Base-by-base conservation (phyloP, 2,113 vertebrate genomes). In the Amblyornis subalaris region DNA sequence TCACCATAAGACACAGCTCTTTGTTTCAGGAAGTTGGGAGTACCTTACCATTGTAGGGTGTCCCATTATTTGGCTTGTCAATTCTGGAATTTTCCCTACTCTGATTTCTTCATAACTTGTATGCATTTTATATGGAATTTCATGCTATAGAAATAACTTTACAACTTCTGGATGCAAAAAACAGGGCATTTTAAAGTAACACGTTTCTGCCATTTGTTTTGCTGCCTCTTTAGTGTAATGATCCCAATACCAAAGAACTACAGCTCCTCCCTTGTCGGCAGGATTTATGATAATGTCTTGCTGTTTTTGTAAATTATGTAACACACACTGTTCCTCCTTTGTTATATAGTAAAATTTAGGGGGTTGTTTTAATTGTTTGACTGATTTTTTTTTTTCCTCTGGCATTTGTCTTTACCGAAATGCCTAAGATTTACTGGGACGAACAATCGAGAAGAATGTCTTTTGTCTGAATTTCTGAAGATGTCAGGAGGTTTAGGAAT, bases 241-340 rank as follows among this genome's bases (percentile, higher is more conserved):
- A 96, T 95, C 62, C 51, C 80, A 92, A 7, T 95, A 94, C 89
- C 65, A 89, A 83, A 95, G 91, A 95, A 91, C 83, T 97, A 65
- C 90, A 94, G 78, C 85, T 97, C 83, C 95, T 95, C 77, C 89
- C 96, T 96, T 97, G 94, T 96, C 61, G 86, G 60, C 47, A 90
- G 94, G 93, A 98, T 97, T 98, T 97, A 97, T 96, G 90, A 80
- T 72, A 94, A 93, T 93, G 88, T 94, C 96, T 97, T 97, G 91
- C 95, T 66, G n/a, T 80, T 98, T 97, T 97, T 97, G 96, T 97
- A 97, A 98, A 97, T 98, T 98, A 97, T 96, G 93, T 95, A 97
- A 96, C 83, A 85, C 73, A 90, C 77, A 89, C 85, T 92, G 84
- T 96, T 97, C 96, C 91, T 97, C 82, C 94, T 95, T 97, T 96